phyloP scores from a whole-genome alignment of 2,113 vertebrate genomes.

The Alligator sinensis region DNA sequence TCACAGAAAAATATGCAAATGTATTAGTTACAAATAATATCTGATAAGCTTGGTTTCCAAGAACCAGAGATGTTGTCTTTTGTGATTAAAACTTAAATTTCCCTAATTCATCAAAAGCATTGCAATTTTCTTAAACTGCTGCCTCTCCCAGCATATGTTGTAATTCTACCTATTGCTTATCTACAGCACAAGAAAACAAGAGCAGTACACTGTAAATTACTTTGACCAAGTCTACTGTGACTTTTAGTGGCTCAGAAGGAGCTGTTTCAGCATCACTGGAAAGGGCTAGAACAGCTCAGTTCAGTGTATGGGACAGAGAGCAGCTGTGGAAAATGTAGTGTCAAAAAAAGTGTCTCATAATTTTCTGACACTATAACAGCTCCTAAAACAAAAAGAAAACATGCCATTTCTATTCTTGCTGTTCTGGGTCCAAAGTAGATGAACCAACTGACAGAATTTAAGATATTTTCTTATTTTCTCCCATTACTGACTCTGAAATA shows the following conservation, averaged over 20 bases:
- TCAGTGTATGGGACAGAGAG: not conserved
- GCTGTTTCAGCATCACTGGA: not conserved
- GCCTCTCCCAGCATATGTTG: not conserved
- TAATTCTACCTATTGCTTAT: not conserved
- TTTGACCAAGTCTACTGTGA: not conserved
- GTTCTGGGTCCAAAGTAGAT: slow-evolving; percentile 16
- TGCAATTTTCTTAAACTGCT: not conserved
- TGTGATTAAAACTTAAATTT: not conserved
- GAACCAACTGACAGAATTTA: not conserved
- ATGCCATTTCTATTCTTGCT: not conserved
- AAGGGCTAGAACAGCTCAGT: not conserved
- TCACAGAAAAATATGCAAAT: slow-evolving; percentile 1
- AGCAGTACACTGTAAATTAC: not conserved
- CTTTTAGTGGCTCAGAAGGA: not conserved
- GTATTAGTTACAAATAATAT: not conserved
- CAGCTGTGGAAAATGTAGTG: not conserved
- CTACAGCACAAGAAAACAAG: not conserved
- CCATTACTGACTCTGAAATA: not conserved
- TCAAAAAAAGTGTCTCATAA: not conserved
- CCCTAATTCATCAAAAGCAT: not conserved
- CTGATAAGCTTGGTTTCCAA: rapidly evolving
- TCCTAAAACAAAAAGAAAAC: slow-evolving; percentile 6
- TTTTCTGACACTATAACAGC: slow-evolving; percentile 8
- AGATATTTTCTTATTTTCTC: slow-evolving; percentile 3
- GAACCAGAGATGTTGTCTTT: not conserved